Base-by-base conservation (phyloP, 2,888 invertebrate genomes). In the Epinotia demarniana region DNA sequence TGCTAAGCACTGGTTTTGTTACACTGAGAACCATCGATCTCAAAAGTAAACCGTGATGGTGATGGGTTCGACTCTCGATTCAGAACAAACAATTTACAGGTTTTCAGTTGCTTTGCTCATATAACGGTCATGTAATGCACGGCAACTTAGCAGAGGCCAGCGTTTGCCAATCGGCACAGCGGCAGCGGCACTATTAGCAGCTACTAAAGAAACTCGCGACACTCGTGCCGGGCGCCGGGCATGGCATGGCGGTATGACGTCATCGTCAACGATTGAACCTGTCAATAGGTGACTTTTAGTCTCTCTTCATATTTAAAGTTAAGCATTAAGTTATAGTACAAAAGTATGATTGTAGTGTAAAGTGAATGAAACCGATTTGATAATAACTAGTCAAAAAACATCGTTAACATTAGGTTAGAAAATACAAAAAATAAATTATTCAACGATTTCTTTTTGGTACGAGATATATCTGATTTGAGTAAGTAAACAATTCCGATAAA, bases 261-360 rank as follows among this genome's bases (percentile, higher is more conserved):
- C 39, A 39, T 9, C 64, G 64, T 64, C 64, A 64, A 64, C 16
- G 16, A 9, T 64, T 64, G 23, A 64, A n/a, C 49, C 49, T 49
- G 64, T 64, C 16, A 49, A 64, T 64, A 49, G 16, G 49, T 49
- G 46, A 49, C 23, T 19, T 49, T 49, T 64, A 49, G 64, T 49
- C 27, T 49, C 49, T 27, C 23, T 27, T 64, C 46, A 23, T 49
- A 49, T 8, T 33, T 23, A 23, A 33, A 5, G 23, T 23, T 13
- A 64, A 46, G 16, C 23, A 49, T 53, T 53, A 6, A 53, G 8
- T 53, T 53, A 5, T 53, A 53, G 49, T n/a, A 53, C 53, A 53
- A 53, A n/a, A 53, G 2, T n/a, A 53, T 53, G 13, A 12, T 13
- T 6, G n/a, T 53, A n/a, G 8, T n/a, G 6, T n/a, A n/a, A 53